Evolutionary conservation across 2,888 invertebrate genomes (phyloP).

Genomic region (Epinotia nisella): DNA sequence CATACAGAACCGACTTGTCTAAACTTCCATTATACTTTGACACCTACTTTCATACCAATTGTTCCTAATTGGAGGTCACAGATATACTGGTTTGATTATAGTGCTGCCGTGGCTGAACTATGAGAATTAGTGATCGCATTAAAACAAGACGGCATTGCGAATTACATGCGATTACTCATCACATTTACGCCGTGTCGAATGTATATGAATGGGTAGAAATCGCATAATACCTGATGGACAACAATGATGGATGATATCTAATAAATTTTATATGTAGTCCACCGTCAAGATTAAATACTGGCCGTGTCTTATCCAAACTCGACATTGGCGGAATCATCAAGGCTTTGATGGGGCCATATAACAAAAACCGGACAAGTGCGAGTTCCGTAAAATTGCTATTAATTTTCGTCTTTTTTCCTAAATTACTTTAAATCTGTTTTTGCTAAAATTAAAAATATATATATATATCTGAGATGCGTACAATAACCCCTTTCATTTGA

Average conservation of each 20-base stretch:
- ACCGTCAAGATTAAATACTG: too few species aligned
- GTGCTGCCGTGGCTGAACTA: background rate
- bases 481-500: too few species aligned
- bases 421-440: too few species aligned
- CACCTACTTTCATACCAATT: background rate
- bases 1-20: background rate
- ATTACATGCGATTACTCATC: constrained; percentile 22
- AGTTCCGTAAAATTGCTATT: too few species aligned
- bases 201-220: constrained; percentile 18
- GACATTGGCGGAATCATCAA: too few species aligned
- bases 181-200: constrained; percentile 12
- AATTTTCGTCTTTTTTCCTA: too few species aligned
- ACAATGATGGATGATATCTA: background rate
- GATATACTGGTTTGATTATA: background rate
- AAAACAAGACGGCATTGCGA: constrained; percentile 1
- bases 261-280: too few species aligned
- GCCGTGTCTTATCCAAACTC: too few species aligned
- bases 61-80: background rate
- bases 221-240: background rate
- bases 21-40: background rate
- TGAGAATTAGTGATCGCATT: background rate
- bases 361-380: too few species aligned
- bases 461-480: too few species aligned
- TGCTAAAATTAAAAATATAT: too few species aligned
- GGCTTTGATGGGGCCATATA: too few species aligned